Conservation (phyloP, 2,113 vertebrate genomes). For the Neolamprologus sp. region DNA sequence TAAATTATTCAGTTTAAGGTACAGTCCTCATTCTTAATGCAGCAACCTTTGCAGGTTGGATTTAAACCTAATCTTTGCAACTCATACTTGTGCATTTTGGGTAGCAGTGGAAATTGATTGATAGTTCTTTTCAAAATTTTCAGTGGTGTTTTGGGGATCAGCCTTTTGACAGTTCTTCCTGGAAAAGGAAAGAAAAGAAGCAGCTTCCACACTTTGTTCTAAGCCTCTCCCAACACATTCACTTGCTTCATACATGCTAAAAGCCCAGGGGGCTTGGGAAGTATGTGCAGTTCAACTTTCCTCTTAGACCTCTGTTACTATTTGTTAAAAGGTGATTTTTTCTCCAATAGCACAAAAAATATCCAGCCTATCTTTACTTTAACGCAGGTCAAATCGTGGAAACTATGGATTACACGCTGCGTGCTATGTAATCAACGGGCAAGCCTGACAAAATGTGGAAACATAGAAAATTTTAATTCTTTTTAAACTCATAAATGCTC, state of each 20-base stretch:
- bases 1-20: slow-evolving; percentile 11
- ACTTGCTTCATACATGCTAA: background rate
- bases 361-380: background rate
- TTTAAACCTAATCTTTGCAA: background rate
- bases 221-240: background rate
- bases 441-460: background rate
- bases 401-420: rapidly evolving
- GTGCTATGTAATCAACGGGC: background rate
- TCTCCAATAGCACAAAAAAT: background rate
- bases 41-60: background rate
- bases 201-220: background rate
- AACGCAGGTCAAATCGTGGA: background rate
- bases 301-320: background rate
- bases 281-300: background rate
- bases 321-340: background rate
- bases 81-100: background rate
- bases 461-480: background rate
- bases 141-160: background rate
- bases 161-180: background rate
- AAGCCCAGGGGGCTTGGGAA: background rate
- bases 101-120: background rate
- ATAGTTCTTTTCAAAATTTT: background rate
- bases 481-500: background rate
- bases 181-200: background rate
- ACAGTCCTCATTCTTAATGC: background rate